Percentiles rank a stretch among this genome's conserved stretches.
These are phyloP conservation scores for Limnodromus scolopaceus DNA, from an alignment of 2,797 vertebrate species.

Conservation along the genomic window DNA sequence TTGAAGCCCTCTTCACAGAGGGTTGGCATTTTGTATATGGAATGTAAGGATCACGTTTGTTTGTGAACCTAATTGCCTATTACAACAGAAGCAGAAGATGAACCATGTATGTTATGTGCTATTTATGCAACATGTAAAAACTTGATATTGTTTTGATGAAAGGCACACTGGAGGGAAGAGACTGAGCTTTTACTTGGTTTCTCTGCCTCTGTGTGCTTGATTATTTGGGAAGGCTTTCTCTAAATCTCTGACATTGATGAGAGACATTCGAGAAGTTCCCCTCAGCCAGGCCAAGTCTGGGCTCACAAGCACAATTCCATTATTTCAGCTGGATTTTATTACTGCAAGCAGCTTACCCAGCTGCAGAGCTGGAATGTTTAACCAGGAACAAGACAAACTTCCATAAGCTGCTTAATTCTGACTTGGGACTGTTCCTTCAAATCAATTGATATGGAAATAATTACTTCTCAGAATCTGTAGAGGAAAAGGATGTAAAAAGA, in stretches of 20 bases:
- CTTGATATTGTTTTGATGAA: not conserved
- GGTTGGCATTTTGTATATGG: not conserved
- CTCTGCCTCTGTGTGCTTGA: not conserved
- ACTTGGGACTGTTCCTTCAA: conserved; percentile 66
- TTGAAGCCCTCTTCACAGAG: not conserved
- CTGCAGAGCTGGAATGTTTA: conserved; percentile 42
- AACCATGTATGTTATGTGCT: not conserved
- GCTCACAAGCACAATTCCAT: not conserved
- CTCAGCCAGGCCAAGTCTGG: not conserved
- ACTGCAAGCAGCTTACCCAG: not conserved
- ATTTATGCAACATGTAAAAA: not conserved
- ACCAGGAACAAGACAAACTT: conserved; percentile 68
- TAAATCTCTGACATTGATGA: not conserved
- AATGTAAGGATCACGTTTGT: not conserved
- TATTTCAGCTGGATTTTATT: conserved; percentile 19
- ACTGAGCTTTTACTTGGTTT: not conserved
- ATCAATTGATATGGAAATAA: conserved; percentile 72
- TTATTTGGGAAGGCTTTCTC: conserved; percentile 9
- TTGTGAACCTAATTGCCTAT: not conserved
- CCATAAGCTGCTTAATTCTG: conserved; percentile 74
- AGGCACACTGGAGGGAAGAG: not conserved
- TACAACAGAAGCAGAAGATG: not conserved
- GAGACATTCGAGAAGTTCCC: conserved; percentile 2
- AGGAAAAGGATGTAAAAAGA: conserved; percentile 69
- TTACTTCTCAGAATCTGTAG: conserved; percentile 68